Percentiles rank a stretch among this genome's conserved stretches.
Conservation (phyloP, 2,797 vertebrate genomes). For the Rachycentron canadum region DNA sequence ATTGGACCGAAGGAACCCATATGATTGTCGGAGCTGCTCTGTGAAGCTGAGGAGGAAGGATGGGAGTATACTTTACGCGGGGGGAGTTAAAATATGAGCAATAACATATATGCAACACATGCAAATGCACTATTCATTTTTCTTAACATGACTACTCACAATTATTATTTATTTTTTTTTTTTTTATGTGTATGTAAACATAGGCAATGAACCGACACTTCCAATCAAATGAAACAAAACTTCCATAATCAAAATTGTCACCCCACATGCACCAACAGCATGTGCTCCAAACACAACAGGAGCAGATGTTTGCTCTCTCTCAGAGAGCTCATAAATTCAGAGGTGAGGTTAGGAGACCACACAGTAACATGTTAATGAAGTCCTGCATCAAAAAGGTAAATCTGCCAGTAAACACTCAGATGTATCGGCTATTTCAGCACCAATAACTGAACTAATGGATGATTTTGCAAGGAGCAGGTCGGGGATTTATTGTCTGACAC, state of each 20-base stretch:
- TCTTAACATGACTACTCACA: slow-evolving; percentile 14
- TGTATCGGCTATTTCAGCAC: slow-evolving; percentile 8
- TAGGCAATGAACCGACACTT: slow-evolving; percentile 18
- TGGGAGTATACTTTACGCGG: neutral
- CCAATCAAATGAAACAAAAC: slow-evolving; percentile 36
- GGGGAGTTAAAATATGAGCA: neutral
- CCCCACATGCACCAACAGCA: slow-evolving; percentile 44
- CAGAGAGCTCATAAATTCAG: slow-evolving; percentile 72
- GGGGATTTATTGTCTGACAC: slow-evolving; percentile 57
- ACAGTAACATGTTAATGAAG: slow-evolving; percentile 45
- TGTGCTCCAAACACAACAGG: slow-evolving; percentile 60
- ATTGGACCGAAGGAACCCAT: neutral
- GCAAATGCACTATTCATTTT: slow-evolving; percentile 6
- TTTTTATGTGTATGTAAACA: slow-evolving; percentile 26
- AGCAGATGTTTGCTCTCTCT: slow-evolving; percentile 71
- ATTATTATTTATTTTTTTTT: neutral
- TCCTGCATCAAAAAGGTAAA: slow-evolving; percentile 25
- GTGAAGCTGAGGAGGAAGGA: neutral
- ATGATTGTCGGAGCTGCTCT: neutral
- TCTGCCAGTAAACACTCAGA: slow-evolving; percentile 36
- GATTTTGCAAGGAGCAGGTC: slow-evolving; percentile 38
- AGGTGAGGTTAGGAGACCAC: slow-evolving; percentile 54
- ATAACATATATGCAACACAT: slow-evolving; percentile 7
- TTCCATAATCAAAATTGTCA: slow-evolving; percentile 14
- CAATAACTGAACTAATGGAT: slow-evolving; percentile 27